Percentiles rank a stretch among this genome's conserved stretches.
phyloP scores from a whole-genome alignment of 1,140 invertebrate genomes.

The Lepidurus couesii region DNA sequence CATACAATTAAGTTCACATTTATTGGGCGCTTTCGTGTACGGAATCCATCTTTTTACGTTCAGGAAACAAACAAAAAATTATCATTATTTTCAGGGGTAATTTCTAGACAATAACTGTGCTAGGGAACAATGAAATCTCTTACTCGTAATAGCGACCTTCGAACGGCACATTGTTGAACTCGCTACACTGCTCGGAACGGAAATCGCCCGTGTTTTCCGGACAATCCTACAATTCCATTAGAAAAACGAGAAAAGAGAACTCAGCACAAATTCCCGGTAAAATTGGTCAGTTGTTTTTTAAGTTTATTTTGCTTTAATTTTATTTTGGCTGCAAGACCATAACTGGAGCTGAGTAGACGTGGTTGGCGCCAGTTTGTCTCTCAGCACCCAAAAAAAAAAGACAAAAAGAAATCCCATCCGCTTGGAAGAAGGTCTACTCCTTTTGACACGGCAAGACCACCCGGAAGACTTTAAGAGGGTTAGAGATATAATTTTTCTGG shows the following conservation, averaged over 20 bases:
- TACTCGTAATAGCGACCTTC: constrained; percentile 69
- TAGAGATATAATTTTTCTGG: not conserved
- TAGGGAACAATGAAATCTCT: constrained; percentile 44
- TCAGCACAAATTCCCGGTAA: not conserved
- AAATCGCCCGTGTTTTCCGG: constrained; percentile 69
- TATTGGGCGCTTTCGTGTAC: constrained; percentile 75
- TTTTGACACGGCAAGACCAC: constrained; percentile 9
- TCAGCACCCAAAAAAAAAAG: constrained; percentile 23
- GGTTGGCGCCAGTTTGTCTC: not conserved
- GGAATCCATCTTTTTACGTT: constrained; percentile 65
- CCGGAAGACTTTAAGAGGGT: not conserved
- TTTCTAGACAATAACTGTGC: constrained; percentile 25
- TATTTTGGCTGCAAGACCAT: constrained; percentile 7
- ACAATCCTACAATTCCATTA: constrained; percentile 55
- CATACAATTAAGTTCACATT: constrained; percentile 93
- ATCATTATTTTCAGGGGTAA: constrained; percentile 21
- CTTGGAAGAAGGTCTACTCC: not conserved
- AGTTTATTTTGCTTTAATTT: not conserved
- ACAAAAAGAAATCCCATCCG: not conserved
- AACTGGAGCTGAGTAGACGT: not conserved
- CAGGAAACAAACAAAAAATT: constrained; percentile 18
- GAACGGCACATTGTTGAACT: constrained; percentile 66
- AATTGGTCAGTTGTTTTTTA: not conserved
- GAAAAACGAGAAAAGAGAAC: constrained; percentile 4
- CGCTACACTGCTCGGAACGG: constrained; percentile 75